Conservation (phyloP, 2,113 vertebrate species). For the Sialia sialis region DNA sequence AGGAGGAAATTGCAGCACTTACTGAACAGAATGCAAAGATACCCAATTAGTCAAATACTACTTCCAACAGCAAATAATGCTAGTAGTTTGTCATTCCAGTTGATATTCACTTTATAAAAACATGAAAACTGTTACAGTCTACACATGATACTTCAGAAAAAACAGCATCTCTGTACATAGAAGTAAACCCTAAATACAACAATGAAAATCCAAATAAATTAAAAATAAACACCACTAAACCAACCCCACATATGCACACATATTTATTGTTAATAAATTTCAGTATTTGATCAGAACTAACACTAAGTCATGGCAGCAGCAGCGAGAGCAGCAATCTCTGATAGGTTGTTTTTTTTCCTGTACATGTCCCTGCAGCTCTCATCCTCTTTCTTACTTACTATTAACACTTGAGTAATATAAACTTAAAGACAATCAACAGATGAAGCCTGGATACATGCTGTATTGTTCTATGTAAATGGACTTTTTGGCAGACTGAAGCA, state of each 20-base stretch:
- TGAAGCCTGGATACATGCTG: not conserved
- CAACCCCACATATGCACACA: fast-evolving
- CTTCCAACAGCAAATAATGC: not conserved
- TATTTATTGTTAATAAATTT: not conserved
- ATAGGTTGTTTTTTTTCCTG: not conserved
- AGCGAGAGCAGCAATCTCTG: not conserved
- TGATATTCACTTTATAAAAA: not conserved
- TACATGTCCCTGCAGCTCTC: not conserved
- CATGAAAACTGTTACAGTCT: not conserved
- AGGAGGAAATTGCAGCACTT: not conserved
- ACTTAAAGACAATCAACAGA: not conserved
- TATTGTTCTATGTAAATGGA: not conserved
- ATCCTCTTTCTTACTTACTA: not conserved
- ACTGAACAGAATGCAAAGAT: not conserved
- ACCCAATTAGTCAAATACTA: not conserved
- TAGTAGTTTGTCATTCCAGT: not conserved
- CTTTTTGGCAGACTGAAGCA: not conserved
- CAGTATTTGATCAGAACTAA: not conserved
- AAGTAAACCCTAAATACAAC: not conserved
- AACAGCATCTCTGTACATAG: not conserved
- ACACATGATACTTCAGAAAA: not conserved
- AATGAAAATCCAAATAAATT: not conserved
- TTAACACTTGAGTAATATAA: not conserved
- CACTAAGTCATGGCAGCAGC: not conserved
- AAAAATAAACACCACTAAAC: not conserved